Evolutionary conservation across 2,888 invertebrate genomes (phyloP).

Genomic region (Meteorus cinctellus): DNA sequence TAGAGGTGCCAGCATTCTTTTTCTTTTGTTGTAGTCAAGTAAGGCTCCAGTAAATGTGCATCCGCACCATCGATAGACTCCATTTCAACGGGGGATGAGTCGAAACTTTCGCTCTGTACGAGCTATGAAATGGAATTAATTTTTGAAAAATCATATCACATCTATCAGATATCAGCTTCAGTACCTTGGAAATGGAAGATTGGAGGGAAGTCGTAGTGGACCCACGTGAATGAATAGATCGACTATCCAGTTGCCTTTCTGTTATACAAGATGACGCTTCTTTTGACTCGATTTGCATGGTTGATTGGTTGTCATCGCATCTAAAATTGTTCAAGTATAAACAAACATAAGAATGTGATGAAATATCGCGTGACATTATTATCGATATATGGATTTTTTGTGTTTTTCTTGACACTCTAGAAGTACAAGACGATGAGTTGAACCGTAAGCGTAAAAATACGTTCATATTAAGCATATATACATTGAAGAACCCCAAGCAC

Average conservation of each 20-base stretch:
- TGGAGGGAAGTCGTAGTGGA: not conserved
- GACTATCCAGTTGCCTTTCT: conserved; percentile 21
- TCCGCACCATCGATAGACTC: conserved; percentile 50
- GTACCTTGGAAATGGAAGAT: conserved; percentile 28
- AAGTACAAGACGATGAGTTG: not conserved
- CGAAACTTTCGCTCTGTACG: conserved; percentile 23
- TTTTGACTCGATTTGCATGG: conserved; percentile 35
- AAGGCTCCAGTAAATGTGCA: conserved; percentile 71
- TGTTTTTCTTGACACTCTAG: not conserved
- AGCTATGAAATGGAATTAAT: conserved; percentile 28
- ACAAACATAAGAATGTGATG: not conserved
- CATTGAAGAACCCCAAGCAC: conserved; percentile 48
- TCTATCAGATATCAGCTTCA: not conserved
- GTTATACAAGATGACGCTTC: conserved; percentile 15
- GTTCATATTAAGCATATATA: conserved; percentile 30
- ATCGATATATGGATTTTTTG: conserved; percentile 2
- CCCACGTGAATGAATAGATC: conserved; percentile 16
- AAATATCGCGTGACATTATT: not conserved
- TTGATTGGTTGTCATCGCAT: conserved; percentile 27
- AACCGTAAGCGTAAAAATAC: not conserved
- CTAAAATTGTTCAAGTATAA: conserved; percentile 22
- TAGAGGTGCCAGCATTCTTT: conserved; percentile 82
- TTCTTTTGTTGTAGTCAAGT: conserved; percentile 76
- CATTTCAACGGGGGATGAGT: conserved; percentile 41
- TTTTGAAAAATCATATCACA: not conserved